Percentiles rank a stretch among this genome's conserved stretches.
Evolutionary conservation across 2,113 vertebrate species (phyloP).

Genomic region (Erythrolamprus reginae): DNA sequence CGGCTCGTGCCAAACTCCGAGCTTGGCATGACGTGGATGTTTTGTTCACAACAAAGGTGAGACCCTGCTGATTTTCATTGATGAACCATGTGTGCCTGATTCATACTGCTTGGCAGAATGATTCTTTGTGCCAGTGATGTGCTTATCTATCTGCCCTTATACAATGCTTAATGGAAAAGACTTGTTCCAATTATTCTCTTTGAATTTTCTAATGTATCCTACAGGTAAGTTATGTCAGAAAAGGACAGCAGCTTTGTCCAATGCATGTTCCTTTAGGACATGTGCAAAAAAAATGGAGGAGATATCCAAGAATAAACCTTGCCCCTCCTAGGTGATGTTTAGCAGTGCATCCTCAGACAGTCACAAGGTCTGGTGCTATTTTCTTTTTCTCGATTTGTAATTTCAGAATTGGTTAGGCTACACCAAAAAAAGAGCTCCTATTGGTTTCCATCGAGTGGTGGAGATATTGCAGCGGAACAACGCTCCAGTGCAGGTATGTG

Average conservation of each 20-base stretch:
- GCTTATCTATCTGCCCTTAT: not conserved
- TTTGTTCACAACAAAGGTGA: slow-evolving; percentile 85
- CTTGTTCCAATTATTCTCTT: not conserved
- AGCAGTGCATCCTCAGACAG: not conserved
- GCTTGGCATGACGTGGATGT: slow-evolving; percentile 90
- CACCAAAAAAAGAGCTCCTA: slow-evolving; percentile 86
- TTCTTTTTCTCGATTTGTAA: slow-evolving; percentile 3
- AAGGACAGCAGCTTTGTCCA: not conserved
- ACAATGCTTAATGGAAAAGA: not conserved
- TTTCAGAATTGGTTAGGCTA: slow-evolving; percentile 92
- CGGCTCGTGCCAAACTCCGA: slow-evolving; percentile 87
- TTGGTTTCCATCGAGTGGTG: slow-evolving; percentile 88
- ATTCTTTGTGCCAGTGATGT: not conserved
- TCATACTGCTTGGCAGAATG: not conserved
- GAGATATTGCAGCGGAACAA: slow-evolving; percentile 91
- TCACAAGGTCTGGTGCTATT: not conserved
- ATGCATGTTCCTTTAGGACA: not conserved
- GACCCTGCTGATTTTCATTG: not conserved
- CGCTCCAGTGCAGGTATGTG: slow-evolving; percentile 82
- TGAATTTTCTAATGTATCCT: not conserved
- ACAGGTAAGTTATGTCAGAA: not conserved
- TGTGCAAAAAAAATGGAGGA: not conserved
- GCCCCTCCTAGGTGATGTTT: not conserved
- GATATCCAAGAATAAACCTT: not conserved
- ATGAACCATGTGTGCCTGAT: not conserved